A percentile compares a stretch with the other conserved stretches of the same genome.
phyloP scores from a whole-genome alignment of 1,140 invertebrate genomes.

The Panonychus citri region DNA sequence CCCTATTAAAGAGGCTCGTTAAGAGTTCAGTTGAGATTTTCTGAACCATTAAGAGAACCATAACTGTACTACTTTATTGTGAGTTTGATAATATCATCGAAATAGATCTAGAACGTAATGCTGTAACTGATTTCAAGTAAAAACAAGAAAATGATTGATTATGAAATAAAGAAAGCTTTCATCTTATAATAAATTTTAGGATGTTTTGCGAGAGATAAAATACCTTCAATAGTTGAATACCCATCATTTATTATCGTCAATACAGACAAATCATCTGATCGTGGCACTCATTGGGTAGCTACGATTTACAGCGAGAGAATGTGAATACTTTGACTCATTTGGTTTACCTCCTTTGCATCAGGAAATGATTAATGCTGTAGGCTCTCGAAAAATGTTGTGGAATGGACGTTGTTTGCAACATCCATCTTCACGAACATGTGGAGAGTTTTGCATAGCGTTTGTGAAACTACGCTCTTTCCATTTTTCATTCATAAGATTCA shows the following conservation, averaged over 20 bases:
- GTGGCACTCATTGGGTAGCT: background rate
- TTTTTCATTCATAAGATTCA: too few species aligned
- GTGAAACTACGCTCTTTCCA: too few species aligned
- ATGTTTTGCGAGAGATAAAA: background rate
- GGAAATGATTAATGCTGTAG: background rate
- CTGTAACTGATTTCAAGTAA: conserved; percentile 6
- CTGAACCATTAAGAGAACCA: background rate
- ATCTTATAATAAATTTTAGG: background rate
- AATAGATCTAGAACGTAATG: conserved; percentile 6
- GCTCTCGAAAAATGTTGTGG: too few species aligned
- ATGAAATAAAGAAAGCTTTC: background rate
- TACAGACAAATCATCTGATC: background rate
- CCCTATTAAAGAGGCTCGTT: background rate
- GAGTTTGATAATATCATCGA: conserved; percentile 11
- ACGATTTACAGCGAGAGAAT: background rate
- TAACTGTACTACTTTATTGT: background rate
- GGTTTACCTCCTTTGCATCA: background rate
- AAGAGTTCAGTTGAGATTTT: background rate
- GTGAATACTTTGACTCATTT: conserved; percentile 2
- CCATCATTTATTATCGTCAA: background rate
- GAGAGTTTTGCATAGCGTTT: too few species aligned
- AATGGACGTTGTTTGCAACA: too few species aligned
- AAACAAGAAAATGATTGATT: background rate
- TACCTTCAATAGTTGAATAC: background rate
- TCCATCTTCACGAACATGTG: too few species aligned